These are phyloP conservation scores for Agriotes lineatus DNA, from an alignment of 2,888 invertebrate species.

Conservation along the genomic window DNA sequence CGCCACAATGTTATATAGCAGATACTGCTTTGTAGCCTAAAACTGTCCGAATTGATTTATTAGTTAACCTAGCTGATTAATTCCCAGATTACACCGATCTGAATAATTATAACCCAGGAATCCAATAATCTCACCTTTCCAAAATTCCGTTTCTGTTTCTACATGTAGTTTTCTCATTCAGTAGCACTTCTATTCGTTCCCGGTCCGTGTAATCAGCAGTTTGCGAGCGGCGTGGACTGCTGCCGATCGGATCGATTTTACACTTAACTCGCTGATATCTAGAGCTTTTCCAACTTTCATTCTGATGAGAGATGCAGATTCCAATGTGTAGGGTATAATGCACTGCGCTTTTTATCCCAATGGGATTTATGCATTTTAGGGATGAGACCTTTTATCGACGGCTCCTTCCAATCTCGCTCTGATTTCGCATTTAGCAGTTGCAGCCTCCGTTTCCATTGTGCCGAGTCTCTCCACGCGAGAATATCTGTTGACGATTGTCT, in stretches of 20 bases:
- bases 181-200: conserved; percentile 36
- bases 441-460: not conserved
- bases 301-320: conserved; percentile 55
- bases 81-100: conserved; percentile 7
- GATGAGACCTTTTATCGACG: not conserved
- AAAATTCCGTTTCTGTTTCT: conserved; percentile 31
- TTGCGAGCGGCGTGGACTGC: conserved; percentile 52
- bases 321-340: conserved; percentile 44
- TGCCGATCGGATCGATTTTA: conserved; percentile 55
- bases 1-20: too few species aligned
- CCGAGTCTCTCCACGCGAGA: too few species aligned
- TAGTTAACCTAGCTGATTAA: too few species aligned
- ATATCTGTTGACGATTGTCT: too few species aligned
- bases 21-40: too few species aligned
- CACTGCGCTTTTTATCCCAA: conserved; percentile 36
- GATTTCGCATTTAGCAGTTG: not conserved
- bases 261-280: conserved; percentile 55
- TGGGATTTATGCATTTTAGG: conserved; percentile 31
- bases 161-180: conserved; percentile 30
- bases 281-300: conserved; percentile 55
- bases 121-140: conserved; percentile 4
- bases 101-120: not conserved
- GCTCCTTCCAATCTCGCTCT: not conserved
- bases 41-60: too few species aligned
- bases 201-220: conserved; percentile 56